Evolutionary conservation across 1,140 invertebrate species (phyloP), one percentile per base, ranked within the genome.

Genomic region (Camponotus floridanus): DNA sequence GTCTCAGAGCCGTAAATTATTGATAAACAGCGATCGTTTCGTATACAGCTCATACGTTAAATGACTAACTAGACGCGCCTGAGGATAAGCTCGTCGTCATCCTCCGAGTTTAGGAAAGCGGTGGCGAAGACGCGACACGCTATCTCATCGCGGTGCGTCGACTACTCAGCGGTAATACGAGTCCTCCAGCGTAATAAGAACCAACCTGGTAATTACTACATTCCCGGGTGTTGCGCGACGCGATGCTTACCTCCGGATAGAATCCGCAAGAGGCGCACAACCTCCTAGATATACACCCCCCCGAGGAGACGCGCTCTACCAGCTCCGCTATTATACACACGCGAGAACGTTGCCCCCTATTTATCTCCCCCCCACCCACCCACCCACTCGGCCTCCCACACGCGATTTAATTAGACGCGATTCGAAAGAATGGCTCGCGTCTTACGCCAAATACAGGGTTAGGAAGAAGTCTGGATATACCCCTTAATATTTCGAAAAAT

Each of bases 161-260:
- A 68, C 91, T 91, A 93, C 91, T 94, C 93, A 94, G 93, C 92
- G 87, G 93, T 94, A 94, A 94, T 92, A 90, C 91, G 92, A 94
- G 92, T 91, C 70, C 87, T 84, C 80, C 86, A 80, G 83, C 86
- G 92, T 94, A 94, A 94, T 93, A 92, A 94, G 93, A 94, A 91
- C 81, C 90, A 91, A 85, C 92, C 80, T 76, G 88, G 88, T 91
- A 93, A 94, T 93, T 92, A 93, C 92, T 93, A 93, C 91, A 92
- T 92, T 92, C 91, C 91, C 91, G 85, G 55, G 62, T 36, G 73
- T 68, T 76, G 76, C 67, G 55, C 81, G 71, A 89, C 76, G 71
- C 78, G 62, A 85, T 51, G 15, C 15, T 76, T 65, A 86, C 76
- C 48, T 51, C 48, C 13, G 48, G 88, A 67, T 81, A 86, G 62